Conservation (phyloP, 2,888 invertebrate genomes). For the Chymomyza amoena region DNA sequence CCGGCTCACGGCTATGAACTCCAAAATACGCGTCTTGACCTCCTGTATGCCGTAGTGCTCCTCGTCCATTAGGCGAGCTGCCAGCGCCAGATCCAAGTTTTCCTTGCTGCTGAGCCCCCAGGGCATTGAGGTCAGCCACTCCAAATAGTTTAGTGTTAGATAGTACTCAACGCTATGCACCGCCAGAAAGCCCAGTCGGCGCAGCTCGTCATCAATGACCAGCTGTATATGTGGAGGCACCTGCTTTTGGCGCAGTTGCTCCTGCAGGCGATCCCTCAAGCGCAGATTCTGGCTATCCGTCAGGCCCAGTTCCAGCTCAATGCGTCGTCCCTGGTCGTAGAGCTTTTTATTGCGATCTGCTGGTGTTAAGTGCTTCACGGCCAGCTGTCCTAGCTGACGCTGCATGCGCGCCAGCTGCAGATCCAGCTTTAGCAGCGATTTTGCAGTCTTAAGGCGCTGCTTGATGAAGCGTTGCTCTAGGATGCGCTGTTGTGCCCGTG, state of each 20-base stretch:
- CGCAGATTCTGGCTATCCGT: constrained; percentile 99
- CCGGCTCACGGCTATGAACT: constrained; percentile 98
- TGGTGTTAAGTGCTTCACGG: constrained; percentile 97
- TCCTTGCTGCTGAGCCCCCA: constrained; percentile 96
- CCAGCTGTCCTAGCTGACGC: constrained; percentile 95
- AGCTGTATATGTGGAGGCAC: constrained; percentile 82
- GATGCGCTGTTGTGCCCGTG: constrained; percentile 91
- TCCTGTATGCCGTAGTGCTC: constrained; percentile 99
- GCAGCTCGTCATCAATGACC: constrained; percentile 86
- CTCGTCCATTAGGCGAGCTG: constrained; percentile 89
- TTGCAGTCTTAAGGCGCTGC: constrained; percentile 90
- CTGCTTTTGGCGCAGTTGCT: constrained; percentile 88
- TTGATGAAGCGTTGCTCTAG: constrained; percentile 93
- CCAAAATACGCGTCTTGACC: constrained; percentile 96
- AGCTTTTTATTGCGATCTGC: constrained; percentile 97
- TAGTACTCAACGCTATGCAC: constrained; percentile 98
- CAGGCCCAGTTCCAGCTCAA: constrained; percentile 96
- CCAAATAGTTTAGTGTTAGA: constrained; percentile 97
- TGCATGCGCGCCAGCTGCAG: constrained; percentile 94
- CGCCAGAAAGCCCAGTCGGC: constrained; percentile 93
- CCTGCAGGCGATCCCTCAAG: constrained; percentile 94
- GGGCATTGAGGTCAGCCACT: constrained; percentile 96
- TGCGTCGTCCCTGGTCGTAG: constrained; percentile 95
- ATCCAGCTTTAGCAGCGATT: constrained; percentile 95
- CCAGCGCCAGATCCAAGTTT: constrained; percentile 90